A percentile compares a stretch with the other conserved stretches of the same genome.
Evolutionary conservation across 2,797 vertebrate genomes (phyloP).

Genomic region (Meriones psammophilus): DNA sequence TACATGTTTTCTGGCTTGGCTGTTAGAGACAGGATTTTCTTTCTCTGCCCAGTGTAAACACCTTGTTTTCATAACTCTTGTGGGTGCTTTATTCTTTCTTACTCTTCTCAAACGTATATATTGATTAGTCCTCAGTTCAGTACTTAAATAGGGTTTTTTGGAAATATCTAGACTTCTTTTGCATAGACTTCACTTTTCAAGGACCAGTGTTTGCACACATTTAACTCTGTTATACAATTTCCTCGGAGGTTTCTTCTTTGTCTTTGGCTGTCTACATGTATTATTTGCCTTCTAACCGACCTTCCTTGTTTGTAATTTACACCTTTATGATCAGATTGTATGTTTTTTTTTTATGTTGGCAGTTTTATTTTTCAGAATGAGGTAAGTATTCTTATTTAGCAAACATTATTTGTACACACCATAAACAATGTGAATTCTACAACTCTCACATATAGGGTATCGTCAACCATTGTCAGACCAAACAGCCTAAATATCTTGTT

Average conservation of each 20-base stretch:
- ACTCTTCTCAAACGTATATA: background rate
- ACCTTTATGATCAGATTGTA: background rate
- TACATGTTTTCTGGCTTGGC: fast-evolving
- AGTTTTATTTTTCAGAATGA: background rate
- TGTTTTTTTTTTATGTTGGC: background rate
- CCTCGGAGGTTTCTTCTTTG: background rate
- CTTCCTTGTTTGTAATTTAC: background rate
- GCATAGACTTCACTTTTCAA: background rate
- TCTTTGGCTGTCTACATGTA: background rate
- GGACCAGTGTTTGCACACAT: background rate
- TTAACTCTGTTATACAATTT: background rate
- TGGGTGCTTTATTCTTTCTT: background rate
- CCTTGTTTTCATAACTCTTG: background rate
- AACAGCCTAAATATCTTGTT: background rate
- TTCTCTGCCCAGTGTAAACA: background rate
- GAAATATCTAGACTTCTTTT: background rate
- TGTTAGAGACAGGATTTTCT: background rate
- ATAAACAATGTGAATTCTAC: background rate
- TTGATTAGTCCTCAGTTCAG: background rate
- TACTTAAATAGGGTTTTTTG: background rate
- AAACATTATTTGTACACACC: background rate
- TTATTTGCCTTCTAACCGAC: background rate
- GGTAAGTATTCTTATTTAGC: background rate
- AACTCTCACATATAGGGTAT: background rate
- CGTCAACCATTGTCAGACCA: background rate